These are phyloP conservation scores for Monopterus albus DNA, from an alignment of 2,113 vertebrate species.

Conservation along the genomic window DNA sequence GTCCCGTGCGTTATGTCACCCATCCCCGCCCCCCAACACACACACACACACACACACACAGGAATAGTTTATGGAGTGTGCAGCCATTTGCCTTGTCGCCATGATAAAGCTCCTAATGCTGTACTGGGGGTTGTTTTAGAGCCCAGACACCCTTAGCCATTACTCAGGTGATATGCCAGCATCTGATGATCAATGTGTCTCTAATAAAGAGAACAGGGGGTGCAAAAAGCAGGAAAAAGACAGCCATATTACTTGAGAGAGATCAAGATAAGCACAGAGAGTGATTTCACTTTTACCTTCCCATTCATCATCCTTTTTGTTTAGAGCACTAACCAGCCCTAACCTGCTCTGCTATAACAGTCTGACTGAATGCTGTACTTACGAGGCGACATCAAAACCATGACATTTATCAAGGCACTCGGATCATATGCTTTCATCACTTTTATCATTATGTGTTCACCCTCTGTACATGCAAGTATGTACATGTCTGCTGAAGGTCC, in stretches of 20 bases:
- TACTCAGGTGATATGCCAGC: conserved; percentile 80
- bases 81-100: conserved; percentile 72
- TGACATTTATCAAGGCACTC: conserved; percentile 58
- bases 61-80: conserved; percentile 57
- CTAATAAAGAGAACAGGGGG: conserved; percentile 58
- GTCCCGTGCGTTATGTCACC: conserved; percentile 55
- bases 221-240: conserved; percentile 55
- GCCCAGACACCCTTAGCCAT: conserved; percentile 79
- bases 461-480: conserved; percentile 5
- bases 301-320: conserved; percentile 63
- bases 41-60: conserved; percentile 12
- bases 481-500: conserved; percentile 6
- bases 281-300: conserved; percentile 77
- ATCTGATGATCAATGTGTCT: conserved; percentile 77
- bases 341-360: conserved; percentile 60
- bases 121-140: conserved; percentile 67
- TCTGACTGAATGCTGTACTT: conserved; percentile 68
- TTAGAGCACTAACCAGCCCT: conserved; percentile 48
- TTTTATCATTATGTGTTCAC: conserved; percentile 61
- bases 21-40: conserved; percentile 27
- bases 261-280: conserved; percentile 69
- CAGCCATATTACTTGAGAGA: conserved; percentile 69
- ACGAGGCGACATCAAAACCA: conserved; percentile 73
- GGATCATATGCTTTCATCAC: conserved; percentile 63
- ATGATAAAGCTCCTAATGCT: conserved; percentile 72